Percentiles rank a stretch among this genome's conserved stretches.
phyloP scores from a whole-genome alignment of 2,113 vertebrate genomes.

The Myodes glareolus region DNA sequence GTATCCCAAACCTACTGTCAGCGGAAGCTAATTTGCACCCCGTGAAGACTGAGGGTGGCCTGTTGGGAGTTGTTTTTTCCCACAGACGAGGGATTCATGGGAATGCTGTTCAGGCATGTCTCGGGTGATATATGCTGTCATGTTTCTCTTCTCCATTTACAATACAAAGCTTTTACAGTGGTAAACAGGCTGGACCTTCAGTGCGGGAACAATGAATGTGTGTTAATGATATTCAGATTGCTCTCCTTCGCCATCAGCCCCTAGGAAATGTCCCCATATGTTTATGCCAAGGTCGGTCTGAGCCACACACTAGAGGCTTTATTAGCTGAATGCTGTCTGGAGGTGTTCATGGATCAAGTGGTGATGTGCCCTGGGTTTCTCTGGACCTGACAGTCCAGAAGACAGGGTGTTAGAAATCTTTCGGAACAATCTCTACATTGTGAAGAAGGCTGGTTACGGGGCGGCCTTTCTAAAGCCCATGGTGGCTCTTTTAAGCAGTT shows the following conservation, averaged over 20 bases:
- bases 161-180: background rate
- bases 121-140: background rate
- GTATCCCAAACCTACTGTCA: background rate
- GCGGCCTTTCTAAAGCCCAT: background rate
- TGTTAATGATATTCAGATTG: background rate
- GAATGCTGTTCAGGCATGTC: conserved; percentile 35
- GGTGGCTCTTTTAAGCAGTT: background rate
- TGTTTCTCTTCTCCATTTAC: conserved; percentile 49
- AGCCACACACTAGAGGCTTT: background rate
- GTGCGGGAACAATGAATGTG: background rate
- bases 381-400: background rate
- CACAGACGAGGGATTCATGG: conserved; percentile 26
- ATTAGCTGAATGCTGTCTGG: background rate
- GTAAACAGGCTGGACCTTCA: conserved; percentile 38
- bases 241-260: background rate
- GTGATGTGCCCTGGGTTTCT: background rate
- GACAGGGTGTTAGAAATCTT: background rate
- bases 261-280: background rate
- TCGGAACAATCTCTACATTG: background rate
- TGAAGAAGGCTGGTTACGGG: background rate
- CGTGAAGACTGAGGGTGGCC: background rate
- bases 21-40: background rate
- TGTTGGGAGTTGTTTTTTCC: conserved; percentile 61
- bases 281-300: conserved; percentile 13
- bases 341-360: background rate